These are phyloP conservation scores for Takifugu flavidus DNA, from an alignment of 2,113 vertebrate species.

Conservation along the genomic window DNA sequence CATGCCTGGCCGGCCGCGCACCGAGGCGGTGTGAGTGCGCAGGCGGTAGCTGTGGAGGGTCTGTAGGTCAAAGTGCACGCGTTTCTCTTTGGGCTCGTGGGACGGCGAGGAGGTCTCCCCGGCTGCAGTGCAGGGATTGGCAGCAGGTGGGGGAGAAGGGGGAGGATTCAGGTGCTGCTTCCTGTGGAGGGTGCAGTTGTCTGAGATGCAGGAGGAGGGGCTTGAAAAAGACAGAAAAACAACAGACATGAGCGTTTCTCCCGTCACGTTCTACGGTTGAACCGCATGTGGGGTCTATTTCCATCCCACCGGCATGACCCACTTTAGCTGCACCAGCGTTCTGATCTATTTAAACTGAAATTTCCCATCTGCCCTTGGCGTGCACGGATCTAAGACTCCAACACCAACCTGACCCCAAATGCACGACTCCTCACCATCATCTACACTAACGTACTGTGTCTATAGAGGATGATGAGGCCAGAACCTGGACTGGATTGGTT, in stretches of 20 bases:
- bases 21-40: conserved; percentile 67
- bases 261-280: neutral
- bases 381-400: no score
- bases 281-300: no score
- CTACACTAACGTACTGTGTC: no score
- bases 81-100: conserved; percentile 66
- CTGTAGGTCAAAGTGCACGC: conserved; percentile 79
- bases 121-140: conserved; percentile 28
- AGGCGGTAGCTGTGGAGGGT: conserved; percentile 75
- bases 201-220: conserved; percentile 74
- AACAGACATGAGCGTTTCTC: conserved; percentile 21
- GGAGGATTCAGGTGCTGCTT: conserved; percentile 68
- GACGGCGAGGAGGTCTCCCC: conserved; percentile 55
- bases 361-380: no score
- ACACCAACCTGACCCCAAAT: no score
- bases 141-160: conserved; percentile 54
- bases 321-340: no score
- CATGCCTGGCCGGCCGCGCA: conserved; percentile 55
- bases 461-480: no score
- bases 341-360: no score
- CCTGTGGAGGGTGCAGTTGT: conserved; percentile 76
- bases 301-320: no score
- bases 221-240: conserved; percentile 49
- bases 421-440: no score
- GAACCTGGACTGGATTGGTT: no score